Percentiles rank a stretch among this genome's conserved stretches.
phyloP scores from a whole-genome alignment of 2,797 vertebrate genomes.

The Spinibarbus caldwelli region DNA sequence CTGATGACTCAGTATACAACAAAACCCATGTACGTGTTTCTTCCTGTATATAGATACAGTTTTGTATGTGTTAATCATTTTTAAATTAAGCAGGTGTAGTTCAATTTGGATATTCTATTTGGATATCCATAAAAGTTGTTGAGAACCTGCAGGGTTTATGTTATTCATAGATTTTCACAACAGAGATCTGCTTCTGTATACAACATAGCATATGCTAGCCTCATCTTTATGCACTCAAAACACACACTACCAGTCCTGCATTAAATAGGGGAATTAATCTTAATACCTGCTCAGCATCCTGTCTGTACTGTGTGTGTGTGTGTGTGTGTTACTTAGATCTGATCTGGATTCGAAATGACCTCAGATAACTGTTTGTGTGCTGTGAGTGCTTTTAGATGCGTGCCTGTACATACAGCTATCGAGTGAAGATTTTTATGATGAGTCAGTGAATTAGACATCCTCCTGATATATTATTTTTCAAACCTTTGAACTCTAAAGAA shows the following conservation, averaged over 20 bases:
- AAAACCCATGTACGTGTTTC: background rate
- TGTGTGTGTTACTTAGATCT: background rate
- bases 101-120: slow-evolving; percentile 15
- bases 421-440: slow-evolving; percentile 20
- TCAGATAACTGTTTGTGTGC: background rate
- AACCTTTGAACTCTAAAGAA: background rate
- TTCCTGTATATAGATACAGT: background rate
- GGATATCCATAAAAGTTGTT: background rate
- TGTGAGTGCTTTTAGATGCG: background rate
- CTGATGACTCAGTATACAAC: background rate
- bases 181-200: slow-evolving; percentile 1
- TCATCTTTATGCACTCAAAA: slow-evolving; percentile 10
- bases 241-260: slow-evolving; percentile 29
- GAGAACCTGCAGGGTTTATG: background rate
- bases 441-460: background rate
- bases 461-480: background rate
- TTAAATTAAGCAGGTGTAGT: background rate
- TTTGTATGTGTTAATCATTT: background rate
- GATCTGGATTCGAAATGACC: background rate
- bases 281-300: slow-evolving; percentile 25
- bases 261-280: slow-evolving; percentile 31
- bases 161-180: background rate
- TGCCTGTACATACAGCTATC: background rate
- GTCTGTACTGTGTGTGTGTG: background rate
- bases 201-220: background rate